Conservation (phyloP, 2,113 vertebrate species). For the Anoura caudifer region DNA sequence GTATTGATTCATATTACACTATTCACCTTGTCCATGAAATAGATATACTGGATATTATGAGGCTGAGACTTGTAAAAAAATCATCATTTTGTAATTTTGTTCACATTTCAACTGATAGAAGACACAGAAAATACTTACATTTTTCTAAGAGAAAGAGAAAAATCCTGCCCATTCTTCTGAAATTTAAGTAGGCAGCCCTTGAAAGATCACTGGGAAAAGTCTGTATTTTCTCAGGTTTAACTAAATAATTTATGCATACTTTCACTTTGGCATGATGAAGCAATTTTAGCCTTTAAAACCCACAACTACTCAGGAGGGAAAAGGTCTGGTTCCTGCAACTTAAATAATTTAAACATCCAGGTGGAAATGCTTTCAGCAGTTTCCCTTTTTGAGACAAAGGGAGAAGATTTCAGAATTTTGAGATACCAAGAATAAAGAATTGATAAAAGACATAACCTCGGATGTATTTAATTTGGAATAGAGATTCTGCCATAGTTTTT, state of each 20-base stretch:
- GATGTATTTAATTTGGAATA: conserved; percentile 69
- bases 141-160: conserved; percentile 78
- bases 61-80: neutral
- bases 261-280: conserved; percentile 97
- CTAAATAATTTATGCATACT: conserved; percentile 98
- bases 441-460: conserved; percentile 67
- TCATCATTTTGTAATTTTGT: conserved; percentile 71
- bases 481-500: conserved; percentile 70
- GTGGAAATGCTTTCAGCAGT: conserved; percentile 89
- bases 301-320: conserved; percentile 89
- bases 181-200: conserved; percentile 87
- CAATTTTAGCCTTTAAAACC: conserved; percentile 95
- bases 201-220: conserved; percentile 88
- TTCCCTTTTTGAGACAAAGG: conserved; percentile 86
- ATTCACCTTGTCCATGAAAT: conserved; percentile 65
- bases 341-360: conserved; percentile 97
- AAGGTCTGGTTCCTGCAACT: conserved; percentile 91
- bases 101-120: conserved; percentile 74
- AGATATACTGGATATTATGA: conserved; percentile 39
- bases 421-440: conserved; percentile 74
- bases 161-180: conserved; percentile 82
- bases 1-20: conserved; percentile 61
- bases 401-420: conserved; percentile 79
- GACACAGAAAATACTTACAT: conserved; percentile 77
- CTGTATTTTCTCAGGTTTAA: conserved; percentile 92